Percentiles rank a stretch among this genome's conserved stretches.
These are phyloP conservation scores for Pelagia noctiluca DNA, from an alignment of 30 jellyfish, hydroid and myxozoan genomes.

Conservation along the genomic window DNA sequence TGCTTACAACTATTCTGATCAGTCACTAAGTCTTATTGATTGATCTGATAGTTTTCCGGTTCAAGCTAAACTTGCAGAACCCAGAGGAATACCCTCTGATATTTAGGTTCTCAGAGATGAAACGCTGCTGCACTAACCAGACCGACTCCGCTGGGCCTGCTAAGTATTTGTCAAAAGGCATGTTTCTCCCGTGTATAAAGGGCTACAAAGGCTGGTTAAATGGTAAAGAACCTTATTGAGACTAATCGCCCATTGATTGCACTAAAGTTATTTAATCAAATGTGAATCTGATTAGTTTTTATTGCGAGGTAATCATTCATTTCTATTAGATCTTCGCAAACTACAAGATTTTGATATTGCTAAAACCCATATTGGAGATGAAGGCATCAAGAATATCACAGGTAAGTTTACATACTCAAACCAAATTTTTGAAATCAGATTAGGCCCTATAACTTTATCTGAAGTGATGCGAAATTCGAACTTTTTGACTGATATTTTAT, in stretches of 20 bases:
- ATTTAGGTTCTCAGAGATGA: no score
- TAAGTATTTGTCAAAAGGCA: no score
- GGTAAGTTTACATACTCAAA: background rate
- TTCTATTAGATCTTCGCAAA: constrained; percentile 9
- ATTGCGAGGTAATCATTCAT: background rate
- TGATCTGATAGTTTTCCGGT: no score
- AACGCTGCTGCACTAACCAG: no score
- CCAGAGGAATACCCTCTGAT: no score
- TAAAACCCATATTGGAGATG: constrained; percentile 26
- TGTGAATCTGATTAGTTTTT: background rate
- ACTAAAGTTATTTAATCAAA: background rate
- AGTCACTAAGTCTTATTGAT: no score
- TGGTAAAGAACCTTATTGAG: background rate
- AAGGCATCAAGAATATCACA: constrained; percentile 12
- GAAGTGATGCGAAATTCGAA: background rate
- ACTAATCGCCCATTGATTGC: background rate
- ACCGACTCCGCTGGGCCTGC: no score
- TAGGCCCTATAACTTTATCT: background rate
- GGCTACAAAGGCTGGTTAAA: no score
- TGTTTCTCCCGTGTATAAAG: no score
- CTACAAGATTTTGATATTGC: constrained; percentile 60
- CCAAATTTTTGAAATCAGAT: background rate
- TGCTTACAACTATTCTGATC: no score
- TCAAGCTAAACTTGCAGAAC: no score
- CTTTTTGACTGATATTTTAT: background rate